phyloP scores from a whole-genome alignment of 1,140 invertebrate genomes.

The Papilio polyxenes region DNA sequence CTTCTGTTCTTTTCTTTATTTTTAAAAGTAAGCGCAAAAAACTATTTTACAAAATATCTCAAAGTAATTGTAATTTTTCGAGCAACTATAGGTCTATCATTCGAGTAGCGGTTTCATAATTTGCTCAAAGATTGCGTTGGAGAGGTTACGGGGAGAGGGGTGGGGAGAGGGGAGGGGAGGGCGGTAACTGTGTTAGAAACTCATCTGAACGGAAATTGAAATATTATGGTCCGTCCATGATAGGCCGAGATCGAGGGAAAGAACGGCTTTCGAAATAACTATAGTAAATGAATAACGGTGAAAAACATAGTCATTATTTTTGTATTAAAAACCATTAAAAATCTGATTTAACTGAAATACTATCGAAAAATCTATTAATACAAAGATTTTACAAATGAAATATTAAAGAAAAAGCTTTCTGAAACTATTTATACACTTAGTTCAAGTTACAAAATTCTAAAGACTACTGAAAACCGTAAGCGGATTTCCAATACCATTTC shows the following conservation, averaged over 20 bases:
- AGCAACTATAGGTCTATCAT: neutral
- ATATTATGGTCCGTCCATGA: conserved; percentile 30
- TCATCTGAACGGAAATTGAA: conserved; percentile 48
- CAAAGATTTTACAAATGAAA: too few relatives aligned
- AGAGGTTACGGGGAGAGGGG: neutral
- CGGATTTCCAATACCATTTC: too few relatives aligned
- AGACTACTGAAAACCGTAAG: too few relatives aligned
- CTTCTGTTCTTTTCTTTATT: too few relatives aligned
- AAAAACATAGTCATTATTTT: neutral
- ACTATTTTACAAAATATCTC: neutral
- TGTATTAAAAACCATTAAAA: neutral
- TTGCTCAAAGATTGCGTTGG: conserved; percentile 43
- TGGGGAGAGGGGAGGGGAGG: neutral
- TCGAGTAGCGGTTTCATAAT: conserved; percentile 33
- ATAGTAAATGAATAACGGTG: neutral
- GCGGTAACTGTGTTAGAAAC: conserved; percentile 46
- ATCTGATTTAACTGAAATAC: too few relatives aligned
- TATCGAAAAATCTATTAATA: too few relatives aligned
- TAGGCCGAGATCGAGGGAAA: neutral
- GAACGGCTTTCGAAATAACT: neutral
- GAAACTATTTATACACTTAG: too few relatives aligned
- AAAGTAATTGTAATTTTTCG: neutral
- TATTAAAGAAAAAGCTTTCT: too few relatives aligned
- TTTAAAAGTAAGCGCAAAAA: neutral
- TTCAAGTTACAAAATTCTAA: too few relatives aligned